These are phyloP conservation scores for Chlorospingus flavigularis DNA, from an alignment of 2,797 vertebrate genomes.

Conservation along the genomic window DNA sequence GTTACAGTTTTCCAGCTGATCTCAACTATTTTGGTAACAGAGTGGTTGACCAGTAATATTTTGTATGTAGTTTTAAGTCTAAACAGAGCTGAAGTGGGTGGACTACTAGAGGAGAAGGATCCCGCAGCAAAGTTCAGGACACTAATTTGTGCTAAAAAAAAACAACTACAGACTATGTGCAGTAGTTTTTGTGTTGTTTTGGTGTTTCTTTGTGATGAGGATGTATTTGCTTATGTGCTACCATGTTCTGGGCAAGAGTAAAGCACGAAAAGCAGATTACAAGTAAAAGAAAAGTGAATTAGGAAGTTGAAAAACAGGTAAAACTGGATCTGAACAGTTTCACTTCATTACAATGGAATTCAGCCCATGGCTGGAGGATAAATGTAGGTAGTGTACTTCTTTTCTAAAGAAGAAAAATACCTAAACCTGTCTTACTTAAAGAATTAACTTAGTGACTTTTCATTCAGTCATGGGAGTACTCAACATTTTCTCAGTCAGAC, in stretches of 20 bases:
- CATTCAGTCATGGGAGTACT: neutral
- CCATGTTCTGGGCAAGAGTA: neutral
- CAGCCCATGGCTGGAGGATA: slow-evolving; percentile 14
- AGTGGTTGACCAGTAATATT: neutral
- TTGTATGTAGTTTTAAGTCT: neutral
- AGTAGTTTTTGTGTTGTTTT: neutral
- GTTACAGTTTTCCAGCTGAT: neutral
- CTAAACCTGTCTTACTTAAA: neutral
- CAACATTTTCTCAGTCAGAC: neutral
- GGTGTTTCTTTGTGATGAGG: neutral
- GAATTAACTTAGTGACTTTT: slow-evolving; percentile 30
- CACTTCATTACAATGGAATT: slow-evolving; percentile 61
- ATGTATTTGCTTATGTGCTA: neutral
- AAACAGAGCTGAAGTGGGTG: neutral
- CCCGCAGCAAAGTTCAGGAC: neutral
- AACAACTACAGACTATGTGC: neutral
- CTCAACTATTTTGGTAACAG: neutral
- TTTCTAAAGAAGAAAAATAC: neutral
- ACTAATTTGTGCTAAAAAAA: neutral
- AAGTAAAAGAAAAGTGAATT: neutral
- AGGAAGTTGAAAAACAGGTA: slow-evolving; percentile 47
- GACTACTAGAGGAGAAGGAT: neutral
- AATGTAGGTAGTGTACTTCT: neutral
- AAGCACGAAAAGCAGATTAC: neutral
- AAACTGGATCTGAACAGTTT: slow-evolving; percentile 41